Base-by-base conservation (phyloP, 2,888 invertebrate genomes). In the Frankliniella fusca region DNA sequence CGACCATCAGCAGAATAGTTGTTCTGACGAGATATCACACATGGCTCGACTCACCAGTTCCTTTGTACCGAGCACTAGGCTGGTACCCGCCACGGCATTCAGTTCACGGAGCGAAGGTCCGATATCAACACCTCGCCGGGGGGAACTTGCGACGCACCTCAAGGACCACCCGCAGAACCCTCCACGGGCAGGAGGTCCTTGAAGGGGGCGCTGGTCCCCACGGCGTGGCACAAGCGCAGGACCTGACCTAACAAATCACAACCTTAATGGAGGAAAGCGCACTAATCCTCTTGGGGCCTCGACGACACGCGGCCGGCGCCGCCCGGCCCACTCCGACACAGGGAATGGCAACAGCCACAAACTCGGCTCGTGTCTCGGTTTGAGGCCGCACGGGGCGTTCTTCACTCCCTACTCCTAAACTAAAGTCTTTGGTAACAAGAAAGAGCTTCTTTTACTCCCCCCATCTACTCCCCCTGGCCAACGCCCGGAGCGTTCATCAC, bases 401-500 rank as follows among this genome's bases (percentile, higher is more conserved):
- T 76, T 12, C 70, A n/a, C 27, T 8, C 23, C 27, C 70, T 76
- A 27, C 70, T 23, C 27, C 70, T 76, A 76, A 23, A 76, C 80
- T 81, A 82, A 80, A 83, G 83, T 84, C 84, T 84, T 84, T 84
- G 84, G 84, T 84, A 83, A 84, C 83, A 83, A 83, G 81, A 83
- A 83, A 83, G 81, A 81, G 81, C 82, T 81, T 80, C 81, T 76
- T 70, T 80, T 79, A 79, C 83, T 20, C 79, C 38, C 79, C 49
- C 65, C 27, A 9, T 23, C 70, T 12, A 61, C 18, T 27, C 70
- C 70, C 70, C 70, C 70, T 23, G 70, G 70, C 70, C 27, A 27
- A 12, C 70, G 23, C 8, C 70, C 27, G 70, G 70, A 76, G 70
- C 23, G 70, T 27, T 10, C n/a, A 23, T 76, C 12, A 23, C 70